Evolutionary conservation across 64 coral and sea anemone species (phyloP), one percentile per base, ranked within the genome.

Genomic region (Catalaphyllia jardinei): DNA sequence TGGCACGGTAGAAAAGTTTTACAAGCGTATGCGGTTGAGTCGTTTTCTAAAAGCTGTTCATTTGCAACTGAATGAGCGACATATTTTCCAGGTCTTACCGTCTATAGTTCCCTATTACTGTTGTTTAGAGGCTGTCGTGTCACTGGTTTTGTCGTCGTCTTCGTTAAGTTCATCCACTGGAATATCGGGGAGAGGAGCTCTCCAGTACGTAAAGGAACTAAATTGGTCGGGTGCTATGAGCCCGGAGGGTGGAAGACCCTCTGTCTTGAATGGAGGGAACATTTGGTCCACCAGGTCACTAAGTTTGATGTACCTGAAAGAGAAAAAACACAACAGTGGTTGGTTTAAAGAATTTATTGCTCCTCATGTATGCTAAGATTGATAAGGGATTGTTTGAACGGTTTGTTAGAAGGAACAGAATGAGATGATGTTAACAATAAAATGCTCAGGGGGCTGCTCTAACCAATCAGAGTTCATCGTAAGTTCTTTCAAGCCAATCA

Each of bases 171-270:
- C 90, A 30, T 92, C 87, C 8, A 95, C 31, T 50, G 88, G 85
- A 22, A 99, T 62, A 4, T 82, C 38, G 0, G 93, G 94, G 1
- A 99, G 91, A 33, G 97, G 97, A 9, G 94, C 89, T 91, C 97
- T 77, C 97, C 97, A 99, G 86, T 93, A 99, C 1, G 97, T 99
- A 73, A 99, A 99, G 64, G 97, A 93, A 61, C 97, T 99, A 86
- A 99, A 99, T 71, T 99, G 91, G 84, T 95, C 97, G 9, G 93
- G 91, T 29, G 88, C 94, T 30, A 95, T 86, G 4, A 99, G 88
- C 54, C 62, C 93, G 20, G 89, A 87, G 16, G 91, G 78, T 13
- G 64, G 82, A 59, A 80, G 79, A 16, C 28, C 25, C 6, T 94
- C 65, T 4, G 79, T 88, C 49, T 93, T 92, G 83, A 91, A 95